A percentile compares a stretch with the other conserved stretches of the same genome.
phyloP scores from a whole-genome alignment of 1,140 invertebrate genomes.

The Drosophila aff. region DNA sequence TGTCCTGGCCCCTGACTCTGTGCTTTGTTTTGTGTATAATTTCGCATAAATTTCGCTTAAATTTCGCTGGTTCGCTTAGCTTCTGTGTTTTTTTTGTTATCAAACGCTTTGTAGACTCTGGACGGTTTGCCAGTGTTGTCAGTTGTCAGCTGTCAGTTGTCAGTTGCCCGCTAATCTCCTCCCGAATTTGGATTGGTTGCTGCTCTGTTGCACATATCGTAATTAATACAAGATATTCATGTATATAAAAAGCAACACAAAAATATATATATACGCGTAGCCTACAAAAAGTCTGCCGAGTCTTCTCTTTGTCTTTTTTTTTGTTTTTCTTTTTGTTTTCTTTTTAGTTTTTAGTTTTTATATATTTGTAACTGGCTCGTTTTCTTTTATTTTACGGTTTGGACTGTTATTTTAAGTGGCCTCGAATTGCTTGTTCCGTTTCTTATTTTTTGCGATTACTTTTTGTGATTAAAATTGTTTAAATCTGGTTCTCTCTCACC shows the following conservation, averaged over 20 bases:
- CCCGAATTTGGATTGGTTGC: slow-evolving; percentile 30
- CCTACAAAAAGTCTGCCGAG: slow-evolving; percentile 67
- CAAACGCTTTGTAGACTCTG: slow-evolving; percentile 78
- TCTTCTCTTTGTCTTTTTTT: slow-evolving; percentile 6
- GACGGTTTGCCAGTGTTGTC: slow-evolving; percentile 73
- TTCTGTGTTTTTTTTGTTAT: slow-evolving; percentile 37
- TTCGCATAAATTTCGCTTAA: slow-evolving; percentile 31
- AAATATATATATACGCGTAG: slow-evolving; percentile 70
- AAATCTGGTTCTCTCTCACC: slow-evolving; percentile 21
- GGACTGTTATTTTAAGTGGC: slow-evolving; percentile 64
- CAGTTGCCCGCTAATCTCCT: slow-evolving; percentile 31
- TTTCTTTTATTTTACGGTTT: slow-evolving; percentile 41
- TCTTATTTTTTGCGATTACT: slow-evolving; percentile 19
- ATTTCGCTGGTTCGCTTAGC: slow-evolving; percentile 28
- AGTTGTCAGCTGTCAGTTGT: slow-evolving; percentile 54
- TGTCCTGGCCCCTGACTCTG: slow-evolving; percentile 25
- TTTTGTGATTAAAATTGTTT: slow-evolving; percentile 41
- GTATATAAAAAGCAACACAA: slow-evolving; percentile 78
- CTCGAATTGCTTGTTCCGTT: slow-evolving; percentile 49
- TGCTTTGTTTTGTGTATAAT: slow-evolving; percentile 18
- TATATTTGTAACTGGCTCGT: slow-evolving; percentile 46
- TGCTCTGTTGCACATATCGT: slow-evolving; percentile 22
- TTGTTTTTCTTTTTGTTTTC: slow-evolving; percentile 14
- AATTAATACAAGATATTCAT: slow-evolving; percentile 19
- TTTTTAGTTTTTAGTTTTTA: slow-evolving; percentile 5